Conservation (phyloP, 2,797 vertebrate genomes). For the Anguilla obscura region DNA sequence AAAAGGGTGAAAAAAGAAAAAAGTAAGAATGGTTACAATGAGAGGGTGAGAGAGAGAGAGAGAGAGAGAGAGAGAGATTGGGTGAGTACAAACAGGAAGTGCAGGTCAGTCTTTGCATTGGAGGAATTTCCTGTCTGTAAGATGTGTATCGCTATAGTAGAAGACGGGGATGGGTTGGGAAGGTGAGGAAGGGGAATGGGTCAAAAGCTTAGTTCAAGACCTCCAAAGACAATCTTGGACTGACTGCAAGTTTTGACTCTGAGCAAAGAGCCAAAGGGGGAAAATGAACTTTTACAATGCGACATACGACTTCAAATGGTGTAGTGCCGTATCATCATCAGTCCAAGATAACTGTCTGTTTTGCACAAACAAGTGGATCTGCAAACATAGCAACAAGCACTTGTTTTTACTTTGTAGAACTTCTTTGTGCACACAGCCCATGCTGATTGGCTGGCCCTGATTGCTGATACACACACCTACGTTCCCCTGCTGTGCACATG, state of each 20-base stretch:
- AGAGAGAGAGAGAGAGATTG: conserved; percentile 24
- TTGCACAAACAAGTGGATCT: neutral
- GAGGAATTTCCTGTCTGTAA: conserved; percentile 71
- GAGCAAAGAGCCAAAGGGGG: neutral
- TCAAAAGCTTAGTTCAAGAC: neutral
- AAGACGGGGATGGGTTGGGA: conserved; percentile 9
- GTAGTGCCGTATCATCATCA: neutral
- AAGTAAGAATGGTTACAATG: conserved; percentile 27
- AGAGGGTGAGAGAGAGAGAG: conserved; percentile 8
- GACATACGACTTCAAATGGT: neutral
- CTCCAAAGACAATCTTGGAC: neutral
- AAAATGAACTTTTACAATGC: too few species aligned
- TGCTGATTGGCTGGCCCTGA: neutral
- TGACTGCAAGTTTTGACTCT: neutral
- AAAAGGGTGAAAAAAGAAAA: conserved; percentile 49
- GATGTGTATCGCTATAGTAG: conserved; percentile 63
- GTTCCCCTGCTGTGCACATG: neutral
- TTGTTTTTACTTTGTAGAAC: neutral
- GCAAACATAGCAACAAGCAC: neutral
- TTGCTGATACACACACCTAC: neutral
- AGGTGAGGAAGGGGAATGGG: neutral
- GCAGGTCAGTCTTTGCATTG: conserved; percentile 61
- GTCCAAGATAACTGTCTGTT: neutral
- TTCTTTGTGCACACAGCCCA: neutral
- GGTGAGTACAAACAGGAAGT: conserved; percentile 57